Base-by-base conservation (phyloP, 2,888 invertebrate species). In the Sinotaia quadrata region DNA sequence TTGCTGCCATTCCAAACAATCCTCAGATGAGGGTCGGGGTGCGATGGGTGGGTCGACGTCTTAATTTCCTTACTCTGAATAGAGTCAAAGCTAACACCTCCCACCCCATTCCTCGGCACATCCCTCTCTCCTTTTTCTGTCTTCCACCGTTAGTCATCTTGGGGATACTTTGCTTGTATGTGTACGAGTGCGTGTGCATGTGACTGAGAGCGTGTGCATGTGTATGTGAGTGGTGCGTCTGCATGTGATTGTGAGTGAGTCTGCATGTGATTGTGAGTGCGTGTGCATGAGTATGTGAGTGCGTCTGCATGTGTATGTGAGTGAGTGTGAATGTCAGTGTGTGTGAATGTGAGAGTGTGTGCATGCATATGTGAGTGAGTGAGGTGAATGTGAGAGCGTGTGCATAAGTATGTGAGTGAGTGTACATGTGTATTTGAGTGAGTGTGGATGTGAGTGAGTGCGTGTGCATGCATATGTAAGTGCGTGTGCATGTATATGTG, bases 401-500 rank as follows among this genome's bases (percentile, higher is more conserved):
- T 37, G 58, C 37, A 37, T 58, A 37, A 18, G 37, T 36, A 37
- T 37, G 58, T 58, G 59, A 44, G 41, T 41, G 59, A 29, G 41
- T 41, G 59, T 59, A 31, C 33, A 27, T 34, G 36, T 57, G 57
- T 57, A 27, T 57, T 36, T 36, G 36, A 37, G 58, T 41, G 18
- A 31, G 41, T 59, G 29, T 29, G 37, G 15, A 29, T 41, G 58
- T 59, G 58, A 29, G 41, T 41, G 37, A 34, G 27, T 29, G 59
- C 31, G 34, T 2, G 59, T 5, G 44, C n/a, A 44, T 44, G 44
- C 4, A 31, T 37, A 41, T 12, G 58, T 56, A 21, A 12, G 56
- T 27, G 59, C n/a, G 49, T 49, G 61, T 24, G 61, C 31, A 34
- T 61, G 61, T 49, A 34, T 34, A 52, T 62, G 37, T 51, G 52